phyloP scores from a whole-genome alignment of 2,113 vertebrate genomes.

The Halcyon malimbica region DNA sequence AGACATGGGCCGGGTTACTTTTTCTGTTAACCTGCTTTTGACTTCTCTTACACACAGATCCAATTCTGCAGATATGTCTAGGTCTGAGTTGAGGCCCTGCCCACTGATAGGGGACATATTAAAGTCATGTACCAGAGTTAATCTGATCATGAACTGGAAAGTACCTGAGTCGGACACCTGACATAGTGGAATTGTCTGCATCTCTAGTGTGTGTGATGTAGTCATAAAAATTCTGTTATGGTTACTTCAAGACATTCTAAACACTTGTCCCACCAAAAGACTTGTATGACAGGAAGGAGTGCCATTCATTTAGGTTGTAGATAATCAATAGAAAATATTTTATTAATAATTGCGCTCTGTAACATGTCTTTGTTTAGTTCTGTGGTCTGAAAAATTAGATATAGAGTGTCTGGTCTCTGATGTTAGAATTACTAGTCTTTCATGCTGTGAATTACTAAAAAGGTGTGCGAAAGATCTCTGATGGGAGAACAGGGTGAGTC shows the following conservation, averaged over 20 bases:
- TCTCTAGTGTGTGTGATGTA: background rate
- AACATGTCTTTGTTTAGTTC: background rate
- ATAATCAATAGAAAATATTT: background rate
- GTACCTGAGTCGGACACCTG: background rate
- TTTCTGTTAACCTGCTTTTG: background rate
- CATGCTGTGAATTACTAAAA: background rate
- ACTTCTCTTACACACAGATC: background rate
- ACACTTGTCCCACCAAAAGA: rapidly evolving
- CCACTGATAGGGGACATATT: background rate
- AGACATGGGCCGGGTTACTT: background rate
- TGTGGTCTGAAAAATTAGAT: background rate
- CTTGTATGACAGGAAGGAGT: background rate
- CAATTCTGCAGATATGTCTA: background rate
- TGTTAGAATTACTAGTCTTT: background rate
- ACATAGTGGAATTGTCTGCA: background rate
- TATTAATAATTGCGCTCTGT: background rate
- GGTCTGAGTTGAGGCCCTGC: background rate
- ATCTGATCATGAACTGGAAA: background rate
- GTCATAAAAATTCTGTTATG: background rate
- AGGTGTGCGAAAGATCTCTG: background rate
- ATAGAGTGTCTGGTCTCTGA: background rate
- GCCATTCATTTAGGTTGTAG: background rate
- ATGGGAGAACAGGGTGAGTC: background rate
- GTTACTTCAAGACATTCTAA: background rate
- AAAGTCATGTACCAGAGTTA: background rate